phyloP scores from a whole-genome alignment of 2,797 vertebrate species.

The Propithecus perrieri region DNA sequence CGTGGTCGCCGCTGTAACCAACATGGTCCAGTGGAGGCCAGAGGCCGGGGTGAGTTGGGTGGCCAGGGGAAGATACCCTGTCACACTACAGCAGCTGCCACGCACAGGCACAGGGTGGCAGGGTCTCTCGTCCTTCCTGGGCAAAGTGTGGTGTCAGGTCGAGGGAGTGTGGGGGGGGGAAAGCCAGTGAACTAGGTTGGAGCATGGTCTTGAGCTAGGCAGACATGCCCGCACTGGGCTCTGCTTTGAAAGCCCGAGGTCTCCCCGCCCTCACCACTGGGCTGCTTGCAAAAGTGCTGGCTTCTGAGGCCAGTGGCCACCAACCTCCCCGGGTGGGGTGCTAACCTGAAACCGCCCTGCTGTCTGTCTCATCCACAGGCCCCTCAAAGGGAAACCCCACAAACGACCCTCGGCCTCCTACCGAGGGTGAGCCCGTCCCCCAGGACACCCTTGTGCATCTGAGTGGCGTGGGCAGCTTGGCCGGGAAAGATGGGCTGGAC shows the following conservation, averaged over 20 bases:
- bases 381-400: too few relatives aligned
- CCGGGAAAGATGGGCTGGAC: background rate
- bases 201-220: background rate
- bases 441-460: background rate
- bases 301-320: background rate
- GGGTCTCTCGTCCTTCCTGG: background rate
- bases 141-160: background rate
- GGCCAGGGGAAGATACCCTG: background rate
- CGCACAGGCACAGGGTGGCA: rapidly evolving
- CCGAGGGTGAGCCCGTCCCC: background rate
- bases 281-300: background rate
- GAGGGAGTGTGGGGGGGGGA: background rate
- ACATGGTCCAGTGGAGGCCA: background rate
- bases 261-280: background rate
- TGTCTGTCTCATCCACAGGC: background rate
- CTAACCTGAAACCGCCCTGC: background rate
- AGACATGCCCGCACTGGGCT: background rate
- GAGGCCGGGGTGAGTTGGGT: background rate
- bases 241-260: background rate
- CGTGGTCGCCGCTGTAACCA: background rate
- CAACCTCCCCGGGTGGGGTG: background rate
- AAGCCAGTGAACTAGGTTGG: background rate
- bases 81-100: background rate
- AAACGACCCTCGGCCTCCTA: too few relatives aligned
- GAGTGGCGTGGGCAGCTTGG: background rate